Evolutionary conservation across 2,888 invertebrate species (phyloP), one percentile per base, ranked within the genome.

Genomic region (Cephalotes varians): DNA sequence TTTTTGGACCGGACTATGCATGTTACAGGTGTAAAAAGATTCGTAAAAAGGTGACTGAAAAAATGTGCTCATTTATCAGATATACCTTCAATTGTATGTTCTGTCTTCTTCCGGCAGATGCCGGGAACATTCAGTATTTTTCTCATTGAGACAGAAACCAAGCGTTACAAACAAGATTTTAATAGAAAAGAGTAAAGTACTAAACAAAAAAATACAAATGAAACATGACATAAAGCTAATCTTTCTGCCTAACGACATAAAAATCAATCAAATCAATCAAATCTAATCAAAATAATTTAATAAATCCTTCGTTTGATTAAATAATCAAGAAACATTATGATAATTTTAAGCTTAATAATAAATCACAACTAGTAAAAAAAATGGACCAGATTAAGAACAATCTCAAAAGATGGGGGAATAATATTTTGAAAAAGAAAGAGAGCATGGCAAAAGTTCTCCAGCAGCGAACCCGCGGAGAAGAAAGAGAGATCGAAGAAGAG

Each of bases 401-500:
- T 25, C 7, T 49, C 18, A n/a, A 44, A 62, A 54, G 1, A 47
- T 9, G 12, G 3, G 10, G 2, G 15, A n/a, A 2, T 47, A 49
- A 0, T 18, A 34, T 51, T 58, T 51, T 18, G 12, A 34, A 10
- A 21, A 31, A 56, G 31, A 31, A 25, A n/a, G 83, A 67, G 79
- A 85, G 85, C 51, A 25, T 15, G 44, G 44, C 69, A 69, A 58
- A 79, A 73, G 69, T 65, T 37, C 40, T 37, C 31, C 28, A 44
- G 40, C 25, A 25, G 47, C 49, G 21, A 28, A 47, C 1, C 31
- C n/a, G 44, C 21, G n/a, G 21, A 80, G 74, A 74, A 69, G 51
- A 82, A 81, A 82, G 82, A 60, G 80, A 77, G 83, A 87, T 84
- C 81, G 86, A 83, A 74, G 85, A 64, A 77, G 74, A 76, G 76